Conservation (phyloP, 2,113 vertebrate species). For the Scomber scombrus region DNA sequence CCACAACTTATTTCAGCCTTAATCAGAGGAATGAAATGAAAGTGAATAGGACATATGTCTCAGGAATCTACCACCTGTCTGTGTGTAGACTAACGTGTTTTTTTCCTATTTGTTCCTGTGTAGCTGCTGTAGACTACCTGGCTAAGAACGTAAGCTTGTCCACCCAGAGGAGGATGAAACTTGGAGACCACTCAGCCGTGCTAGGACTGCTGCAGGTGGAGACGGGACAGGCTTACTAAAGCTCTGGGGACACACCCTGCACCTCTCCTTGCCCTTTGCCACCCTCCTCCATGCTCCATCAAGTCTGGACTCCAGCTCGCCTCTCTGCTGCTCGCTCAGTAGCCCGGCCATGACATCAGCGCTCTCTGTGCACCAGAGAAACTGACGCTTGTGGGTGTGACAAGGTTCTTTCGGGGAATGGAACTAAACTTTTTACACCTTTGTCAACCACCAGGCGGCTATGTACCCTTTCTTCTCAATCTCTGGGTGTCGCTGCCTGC, state of each 20-base stretch:
- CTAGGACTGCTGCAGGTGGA: slow-evolving; percentile 98
- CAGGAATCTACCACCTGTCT: slow-evolving; percentile 56
- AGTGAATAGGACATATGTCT: slow-evolving; percentile 54
- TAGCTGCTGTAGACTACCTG: slow-evolving; percentile 98
- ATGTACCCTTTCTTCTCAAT: slow-evolving; percentile 18
- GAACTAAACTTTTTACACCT: slow-evolving; percentile 53
- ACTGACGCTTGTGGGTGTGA: slow-evolving; percentile 47
- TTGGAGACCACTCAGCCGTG: slow-evolving; percentile 96
- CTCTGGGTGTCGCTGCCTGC: slow-evolving; percentile 17
- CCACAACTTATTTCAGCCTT: slow-evolving; percentile 84
- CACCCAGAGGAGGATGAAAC: slow-evolving; percentile 98
- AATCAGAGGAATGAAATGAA: slow-evolving; percentile 77
- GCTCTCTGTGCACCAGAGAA: slow-evolving; percentile 29
- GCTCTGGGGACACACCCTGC: slow-evolving; percentile 37
- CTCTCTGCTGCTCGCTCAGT: slow-evolving; percentile 46
- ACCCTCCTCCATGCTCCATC: slow-evolving; percentile 63
- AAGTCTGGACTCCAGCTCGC: slow-evolving; percentile 57
- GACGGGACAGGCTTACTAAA: slow-evolving; percentile 97
- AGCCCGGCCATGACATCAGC: slow-evolving; percentile 54
- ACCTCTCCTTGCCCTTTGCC: slow-evolving; percentile 31
- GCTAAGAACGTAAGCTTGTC: slow-evolving; percentile 99
- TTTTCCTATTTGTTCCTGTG: slow-evolving; percentile 9
- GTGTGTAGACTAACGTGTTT: neutral
- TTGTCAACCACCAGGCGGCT: slow-evolving; percentile 53
- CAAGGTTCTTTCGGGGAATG: slow-evolving; percentile 27